phyloP scores from a whole-genome alignment of 1,140 invertebrate species.

The Dendroctonus valens region DNA sequence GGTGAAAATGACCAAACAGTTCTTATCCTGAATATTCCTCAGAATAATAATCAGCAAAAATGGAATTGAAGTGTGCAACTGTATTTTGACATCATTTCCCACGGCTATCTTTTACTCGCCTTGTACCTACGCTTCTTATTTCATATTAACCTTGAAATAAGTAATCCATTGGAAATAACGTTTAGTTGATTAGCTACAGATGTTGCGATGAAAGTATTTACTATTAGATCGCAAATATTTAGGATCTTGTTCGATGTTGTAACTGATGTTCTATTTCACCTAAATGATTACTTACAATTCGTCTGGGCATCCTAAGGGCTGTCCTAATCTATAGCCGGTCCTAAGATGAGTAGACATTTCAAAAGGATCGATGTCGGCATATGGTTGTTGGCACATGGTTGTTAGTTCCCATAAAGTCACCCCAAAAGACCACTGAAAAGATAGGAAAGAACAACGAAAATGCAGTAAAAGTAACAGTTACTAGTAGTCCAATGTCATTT shows the following conservation, averaged over 20 bases:
- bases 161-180: constrained; percentile 8
- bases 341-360: constrained; percentile 86
- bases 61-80: too few relatives aligned
- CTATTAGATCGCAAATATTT: too few relatives aligned
- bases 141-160: constrained; percentile 18
- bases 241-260: too few relatives aligned
- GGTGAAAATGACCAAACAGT: too few relatives aligned
- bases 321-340: constrained; percentile 86
- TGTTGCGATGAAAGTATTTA: constrained; percentile 1
- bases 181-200: constrained; percentile 10
- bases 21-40: too few relatives aligned
- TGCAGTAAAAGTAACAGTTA: background rate
- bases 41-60: too few relatives aligned
- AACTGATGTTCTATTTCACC: background rate
- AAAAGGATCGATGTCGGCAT: constrained; percentile 86
- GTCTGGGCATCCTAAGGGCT: constrained; percentile 94
- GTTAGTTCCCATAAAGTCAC: constrained; percentile 94
- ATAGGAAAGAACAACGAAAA: background rate
- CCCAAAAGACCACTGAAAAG: constrained; percentile 79
- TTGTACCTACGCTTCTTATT: constrained; percentile 14
- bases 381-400: constrained; percentile 90
- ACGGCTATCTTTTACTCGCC: constrained; percentile 11
- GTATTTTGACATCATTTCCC: constrained; percentile 5
- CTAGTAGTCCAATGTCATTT: too few relatives aligned
- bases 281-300: constrained; percentile 70